A percentile compares a stretch with the other conserved stretches of the same genome.
phyloP scores from a whole-genome alignment of 2,888 invertebrate species.

The Hemithea aestivaria region DNA sequence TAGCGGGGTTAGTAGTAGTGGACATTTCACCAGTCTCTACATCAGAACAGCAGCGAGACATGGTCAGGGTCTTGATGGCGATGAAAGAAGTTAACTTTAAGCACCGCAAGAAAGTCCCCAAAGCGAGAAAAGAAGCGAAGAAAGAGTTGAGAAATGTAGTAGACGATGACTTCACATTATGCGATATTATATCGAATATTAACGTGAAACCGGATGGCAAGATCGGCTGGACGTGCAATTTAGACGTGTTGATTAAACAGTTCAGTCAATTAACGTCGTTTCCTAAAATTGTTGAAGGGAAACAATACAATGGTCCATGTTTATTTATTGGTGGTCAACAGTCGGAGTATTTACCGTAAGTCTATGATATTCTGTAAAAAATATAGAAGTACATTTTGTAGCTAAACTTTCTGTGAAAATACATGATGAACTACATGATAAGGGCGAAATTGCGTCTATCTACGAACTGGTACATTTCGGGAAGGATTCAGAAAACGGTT shows the following conservation, averaged over 20 bases:
- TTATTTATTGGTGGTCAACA: conserved; percentile 90
- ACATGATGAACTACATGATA: too few species aligned
- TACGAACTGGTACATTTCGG: too few species aligned
- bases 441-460: too few species aligned
- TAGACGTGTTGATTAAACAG: conserved; percentile 82
- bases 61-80: conserved; percentile 76
- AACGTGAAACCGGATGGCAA: conserved; percentile 56
- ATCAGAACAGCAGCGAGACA: conserved; percentile 70
- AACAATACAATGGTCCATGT: conserved; percentile 81
- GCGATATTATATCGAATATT: conserved; percentile 70
- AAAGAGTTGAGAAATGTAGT: conserved; percentile 39
- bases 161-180: conserved; percentile 79
- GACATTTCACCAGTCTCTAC: conserved; percentile 83
- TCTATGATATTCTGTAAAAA: conserved; percentile 23
- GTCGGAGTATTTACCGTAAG: conserved; percentile 88
- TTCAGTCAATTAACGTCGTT: conserved; percentile 82
- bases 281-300: conserved; percentile 61
- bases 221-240: conserved; percentile 86
- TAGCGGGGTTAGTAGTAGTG: conserved; percentile 81
- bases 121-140: conserved; percentile 40
- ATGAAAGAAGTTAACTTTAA: conserved; percentile 52
- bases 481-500: too few species aligned
- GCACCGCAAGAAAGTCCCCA: conserved; percentile 33
- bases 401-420: too few species aligned
- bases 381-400: too few species aligned